These are phyloP conservation scores for Clistopyga incitator DNA, from an alignment of 2,888 invertebrate species.

Conservation along the genomic window DNA sequence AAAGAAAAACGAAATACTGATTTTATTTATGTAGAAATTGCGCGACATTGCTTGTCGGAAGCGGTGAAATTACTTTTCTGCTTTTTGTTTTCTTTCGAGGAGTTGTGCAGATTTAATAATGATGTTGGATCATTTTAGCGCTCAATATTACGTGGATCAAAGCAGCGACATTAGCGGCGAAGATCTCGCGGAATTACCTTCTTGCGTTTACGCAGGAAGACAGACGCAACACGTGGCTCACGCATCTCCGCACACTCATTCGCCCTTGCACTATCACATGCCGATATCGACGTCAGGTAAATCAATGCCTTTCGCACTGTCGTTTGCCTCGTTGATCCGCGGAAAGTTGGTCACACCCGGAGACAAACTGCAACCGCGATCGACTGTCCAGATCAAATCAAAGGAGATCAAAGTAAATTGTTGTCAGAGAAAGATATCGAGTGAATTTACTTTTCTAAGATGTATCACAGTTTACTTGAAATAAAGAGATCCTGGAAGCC, in stretches of 20 bases:
- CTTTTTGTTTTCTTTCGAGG: background rate
- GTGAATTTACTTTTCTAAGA: too few species aligned
- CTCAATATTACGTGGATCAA: constrained; percentile 81
- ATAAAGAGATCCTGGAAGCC: too few species aligned
- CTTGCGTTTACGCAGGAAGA: constrained; percentile 92
- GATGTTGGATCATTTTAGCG: constrained; percentile 70
- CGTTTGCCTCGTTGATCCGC: constrained; percentile 6
- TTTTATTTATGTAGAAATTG: constrained; percentile 1
- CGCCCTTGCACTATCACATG: constrained; percentile 82
- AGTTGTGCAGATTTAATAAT: background rate
- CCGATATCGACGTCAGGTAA: constrained; percentile 81
- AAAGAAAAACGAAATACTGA: background rate
- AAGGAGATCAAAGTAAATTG: background rate
- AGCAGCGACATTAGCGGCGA: constrained; percentile 86
- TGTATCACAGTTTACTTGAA: too few species aligned
- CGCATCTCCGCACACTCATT: constrained; percentile 79
- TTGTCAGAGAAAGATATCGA: too few species aligned
- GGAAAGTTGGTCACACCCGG: background rate
- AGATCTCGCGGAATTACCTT: constrained; percentile 90
- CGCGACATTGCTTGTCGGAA: background rate
- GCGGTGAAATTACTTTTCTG: too few species aligned
- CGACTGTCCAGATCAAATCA: background rate
- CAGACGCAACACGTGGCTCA: constrained; percentile 83
- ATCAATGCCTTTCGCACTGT: constrained; percentile 53
- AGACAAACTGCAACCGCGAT: background rate